Conservation (phyloP, 1,140 invertebrate genomes). For the Cotesia typhae region DNA sequence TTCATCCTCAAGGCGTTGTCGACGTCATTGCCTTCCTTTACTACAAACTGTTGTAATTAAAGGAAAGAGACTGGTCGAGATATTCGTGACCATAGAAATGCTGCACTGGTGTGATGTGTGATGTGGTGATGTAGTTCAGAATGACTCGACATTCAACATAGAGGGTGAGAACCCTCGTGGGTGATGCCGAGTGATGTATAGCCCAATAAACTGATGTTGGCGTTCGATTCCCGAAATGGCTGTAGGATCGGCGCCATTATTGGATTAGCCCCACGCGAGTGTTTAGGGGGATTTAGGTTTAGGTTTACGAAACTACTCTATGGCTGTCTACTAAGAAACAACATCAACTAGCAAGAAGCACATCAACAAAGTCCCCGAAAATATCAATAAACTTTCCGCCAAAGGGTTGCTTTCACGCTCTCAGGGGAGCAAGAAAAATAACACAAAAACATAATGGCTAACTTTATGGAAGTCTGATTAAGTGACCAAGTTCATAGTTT, state of each 20-base stretch:
- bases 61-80: constrained; percentile 33
- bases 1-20: constrained; percentile 32
- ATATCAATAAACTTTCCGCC: constrained; percentile 23
- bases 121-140: constrained; percentile 22
- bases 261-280: constrained; percentile 48
- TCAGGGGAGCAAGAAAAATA: neutral
- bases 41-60: constrained; percentile 38
- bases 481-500: constrained; percentile 18
- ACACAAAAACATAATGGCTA: constrained; percentile 17
- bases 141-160: constrained; percentile 30
- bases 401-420: constrained; percentile 22
- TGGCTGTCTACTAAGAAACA: constrained; percentile 22
- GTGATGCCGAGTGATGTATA: constrained; percentile 56
- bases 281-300: constrained; percentile 28
- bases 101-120: constrained; percentile 25
- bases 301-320: constrained; percentile 21
- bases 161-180: constrained; percentile 35
- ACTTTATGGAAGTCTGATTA: constrained; percentile 22
- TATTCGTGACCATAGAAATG: constrained; percentile 26
- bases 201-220: constrained; percentile 62
- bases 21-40: neutral
- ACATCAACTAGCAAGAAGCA: constrained; percentile 28
- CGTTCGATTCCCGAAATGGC: constrained; percentile 59
- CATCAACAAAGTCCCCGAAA: constrained; percentile 9
- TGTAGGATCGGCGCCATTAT: constrained; percentile 58